Evolutionary conservation across 2,888 invertebrate genomes (phyloP), one percentile per base, ranked within the genome.

Genomic region (Eudasyphora cyanicolor): DNA sequence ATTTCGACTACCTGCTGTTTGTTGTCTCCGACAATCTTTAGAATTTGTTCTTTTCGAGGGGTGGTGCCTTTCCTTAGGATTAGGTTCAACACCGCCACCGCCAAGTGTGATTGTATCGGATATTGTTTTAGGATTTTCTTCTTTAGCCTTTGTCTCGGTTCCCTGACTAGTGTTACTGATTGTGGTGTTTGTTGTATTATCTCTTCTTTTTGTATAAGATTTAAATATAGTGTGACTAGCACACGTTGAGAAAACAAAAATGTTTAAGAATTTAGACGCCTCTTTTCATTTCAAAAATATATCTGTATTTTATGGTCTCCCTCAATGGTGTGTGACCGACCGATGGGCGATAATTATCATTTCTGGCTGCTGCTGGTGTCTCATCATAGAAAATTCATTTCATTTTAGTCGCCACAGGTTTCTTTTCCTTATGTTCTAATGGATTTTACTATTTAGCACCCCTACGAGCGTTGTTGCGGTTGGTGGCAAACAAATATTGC

Each of bases 191-290:
- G 12, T 49, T 69, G 19, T 75, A 42, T 27, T 71, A 49, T 71
- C 42, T 49, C 1, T 27, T 27, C 21, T 32, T 6, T 75, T 62
- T 51, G 10, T 57, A n/a, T n/a, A 45, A n/a, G 45, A 45, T 45
- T 45, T n/a, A 45, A 45, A 45, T 45, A 45, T 45, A 32, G 32
- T 32, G 8, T n/a, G n/a, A n/a, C n/a, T n/a, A n/a, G n/a, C n/a
- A 32, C 32, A 8, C 32, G 8, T 32, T 8, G 32, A n/a, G n/a
- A 17, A 32, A 19, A 70, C 0, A 51, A 54, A 54, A 54, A 54
- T 60, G n/a, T n/a, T 54, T 60, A 82, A 75, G 82, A 78, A 71
- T 70, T 57, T 82, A 78, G 78, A 75, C 82, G 78, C 82, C 82
- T 70, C 45, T n/a, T 73, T 71, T 51, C n/a, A 38, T 62, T 19